Base-by-base conservation (phyloP, 1,140 invertebrate species). In the Coboldia fuscipes region DNA sequence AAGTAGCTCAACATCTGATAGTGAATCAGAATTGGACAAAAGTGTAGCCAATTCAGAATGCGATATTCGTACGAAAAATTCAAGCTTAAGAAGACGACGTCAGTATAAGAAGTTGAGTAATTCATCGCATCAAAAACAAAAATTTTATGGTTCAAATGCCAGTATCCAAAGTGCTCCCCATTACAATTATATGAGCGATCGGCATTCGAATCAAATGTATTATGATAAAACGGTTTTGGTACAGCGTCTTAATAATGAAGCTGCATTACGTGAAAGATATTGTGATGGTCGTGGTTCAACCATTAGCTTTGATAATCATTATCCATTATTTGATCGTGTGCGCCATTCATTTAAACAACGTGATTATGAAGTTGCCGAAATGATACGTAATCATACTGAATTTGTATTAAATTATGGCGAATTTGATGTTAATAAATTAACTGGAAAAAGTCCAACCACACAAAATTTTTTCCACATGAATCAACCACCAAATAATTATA, bases 101-200 rank as follows among this genome's bases (percentile, higher is more conserved):
- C 42, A 44, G 16, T 46, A 43, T 19, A 41, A 48, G 0, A 47
- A 51, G 38, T 44, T 47, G 30, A 43, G 43, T 24, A 44, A 47
- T 5, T 43, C 52, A 31, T 46, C 51, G n/a, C 42, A 1, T 46
- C 48, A 45, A 1, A 46, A 43, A 3, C 42, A 47, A 2, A 54
- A 54, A 34, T 37, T 58, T 3, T 58, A 57, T 34, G 54, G 54
- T 18, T 58, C 55, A 7, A 58, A 58, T 39, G 51, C 55, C 1
- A 57, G 55, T 41, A 58, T 58, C 15, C 52, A 56, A 35, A 57
- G 55, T n/a, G 55, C 55, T 4, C 55, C 55, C 1, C 55, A 58
- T 20, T 55, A 50, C 26, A 55, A 55, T 35, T 40, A 53, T 21
- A 42, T 43, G 14, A 10, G 10, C 17, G 37, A 32, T 33, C 18